Conservation (phyloP, 2,113 vertebrate genomes). For the Silurus glanis region DNA sequence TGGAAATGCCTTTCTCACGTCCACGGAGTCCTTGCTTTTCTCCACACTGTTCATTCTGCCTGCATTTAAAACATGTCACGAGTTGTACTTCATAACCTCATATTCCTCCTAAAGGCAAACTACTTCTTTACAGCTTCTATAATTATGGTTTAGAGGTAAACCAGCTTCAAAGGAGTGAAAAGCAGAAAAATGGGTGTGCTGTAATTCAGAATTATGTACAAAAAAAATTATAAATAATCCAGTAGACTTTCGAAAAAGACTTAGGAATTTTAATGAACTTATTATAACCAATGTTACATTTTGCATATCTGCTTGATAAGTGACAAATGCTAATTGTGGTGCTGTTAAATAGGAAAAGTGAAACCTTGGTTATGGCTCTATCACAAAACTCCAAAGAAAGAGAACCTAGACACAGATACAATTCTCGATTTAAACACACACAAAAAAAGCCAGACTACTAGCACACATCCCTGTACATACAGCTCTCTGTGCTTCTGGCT, state of each 20-base stretch:
- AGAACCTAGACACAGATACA: not conserved
- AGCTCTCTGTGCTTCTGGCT: slow-evolving; percentile 57
- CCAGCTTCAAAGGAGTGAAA: slow-evolving; percentile 48
- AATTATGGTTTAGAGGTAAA: slow-evolving; percentile 70
- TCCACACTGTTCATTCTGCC: slow-evolving; percentile 43
- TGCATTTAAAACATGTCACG: slow-evolving; percentile 66
- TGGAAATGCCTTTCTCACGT: not conserved
- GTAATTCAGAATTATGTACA: not conserved
- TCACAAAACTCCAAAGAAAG: not conserved
- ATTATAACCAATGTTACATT: not conserved
- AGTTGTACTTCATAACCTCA: slow-evolving; percentile 60
- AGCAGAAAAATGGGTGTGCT: slow-evolving; percentile 15
- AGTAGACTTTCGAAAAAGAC: slow-evolving; percentile 1
- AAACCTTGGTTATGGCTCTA: not conserved
- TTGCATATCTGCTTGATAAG: slow-evolving; percentile 11
- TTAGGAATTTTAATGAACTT: not conserved
- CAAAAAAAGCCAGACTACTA: not conserved
- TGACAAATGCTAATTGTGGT: not conserved
- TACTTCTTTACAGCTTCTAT: slow-evolving; percentile 59
- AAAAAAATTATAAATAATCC: not conserved
- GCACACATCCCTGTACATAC: not conserved
- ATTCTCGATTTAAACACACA: not conserved
- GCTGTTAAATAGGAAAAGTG: not conserved
- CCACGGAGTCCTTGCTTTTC: slow-evolving; percentile 40
- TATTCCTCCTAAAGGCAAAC: slow-evolving; percentile 61